Conservation (phyloP, 2,113 vertebrate species). For the Thamnaconus septentrionalis region DNA sequence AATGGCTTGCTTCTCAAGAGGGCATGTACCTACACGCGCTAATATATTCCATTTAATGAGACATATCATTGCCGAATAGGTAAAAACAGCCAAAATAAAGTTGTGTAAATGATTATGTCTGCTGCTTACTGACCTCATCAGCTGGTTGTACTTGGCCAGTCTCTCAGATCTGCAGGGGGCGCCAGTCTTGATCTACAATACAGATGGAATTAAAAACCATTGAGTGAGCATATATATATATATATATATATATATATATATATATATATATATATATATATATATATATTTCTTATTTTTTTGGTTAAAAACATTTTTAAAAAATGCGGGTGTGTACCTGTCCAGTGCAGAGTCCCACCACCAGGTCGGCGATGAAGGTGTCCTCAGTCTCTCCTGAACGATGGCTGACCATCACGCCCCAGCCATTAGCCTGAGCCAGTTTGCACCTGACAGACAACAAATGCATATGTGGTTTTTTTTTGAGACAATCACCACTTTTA, state of each 20-base stretch:
- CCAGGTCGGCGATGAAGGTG: constrained; percentile 81
- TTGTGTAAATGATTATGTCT: background rate
- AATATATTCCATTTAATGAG: no score
- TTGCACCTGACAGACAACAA: constrained; percentile 65
- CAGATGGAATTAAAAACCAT: background rate
- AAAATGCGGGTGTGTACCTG: constrained; percentile 63
- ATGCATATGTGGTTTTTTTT: background rate
- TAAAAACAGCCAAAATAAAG: background rate
- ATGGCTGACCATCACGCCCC: constrained; percentile 82
- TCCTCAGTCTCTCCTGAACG: constrained; percentile 80
- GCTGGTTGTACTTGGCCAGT: constrained; percentile 93
- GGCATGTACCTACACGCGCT: no score
- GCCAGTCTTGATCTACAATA: constrained; percentile 88
- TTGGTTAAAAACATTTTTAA: no score
- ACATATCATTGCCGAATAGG: background rate
- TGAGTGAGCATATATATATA: no score
- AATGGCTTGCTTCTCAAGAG: no score
- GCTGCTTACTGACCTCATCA: constrained; percentile 85
- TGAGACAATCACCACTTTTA: no score
- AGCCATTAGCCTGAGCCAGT: constrained; percentile 77
- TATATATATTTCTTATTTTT: no score
- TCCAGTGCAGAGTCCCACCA: constrained; percentile 81
- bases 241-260: no score
- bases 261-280: no score
- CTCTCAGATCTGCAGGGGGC: constrained; percentile 92